Evolutionary conservation across 2,113 vertebrate genomes (phyloP).

Genomic region (Mustelus asterias): DNA sequence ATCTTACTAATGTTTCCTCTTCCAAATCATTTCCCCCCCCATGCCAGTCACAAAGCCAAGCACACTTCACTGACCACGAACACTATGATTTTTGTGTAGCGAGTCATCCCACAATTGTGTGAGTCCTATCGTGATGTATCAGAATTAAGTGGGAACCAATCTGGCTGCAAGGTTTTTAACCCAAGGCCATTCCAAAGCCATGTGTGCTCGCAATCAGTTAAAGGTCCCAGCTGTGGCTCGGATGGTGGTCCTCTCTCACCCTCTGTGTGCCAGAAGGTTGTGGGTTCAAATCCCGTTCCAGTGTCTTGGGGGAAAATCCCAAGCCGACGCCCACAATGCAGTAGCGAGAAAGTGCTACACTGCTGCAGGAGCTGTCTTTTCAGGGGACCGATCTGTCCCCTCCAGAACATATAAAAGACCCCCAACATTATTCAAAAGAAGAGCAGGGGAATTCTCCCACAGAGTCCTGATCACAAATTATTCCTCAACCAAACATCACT

Average conservation of each 20-base stretch:
- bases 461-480: neutral
- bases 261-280: neutral
- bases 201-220: neutral
- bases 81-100: too few species aligned
- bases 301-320: neutral
- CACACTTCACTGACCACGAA: neutral
- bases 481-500: neutral
- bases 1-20: conserved; percentile 17
- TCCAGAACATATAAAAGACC: neutral
- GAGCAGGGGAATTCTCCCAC: neutral
- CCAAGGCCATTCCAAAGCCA: neutral
- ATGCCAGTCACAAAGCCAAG: neutral
- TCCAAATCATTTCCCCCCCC: neutral
- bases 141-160: too few species aligned
- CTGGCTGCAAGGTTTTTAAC: neutral
- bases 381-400: too few species aligned
- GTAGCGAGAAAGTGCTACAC: too few species aligned
- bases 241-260: neutral
- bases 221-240: neutral
- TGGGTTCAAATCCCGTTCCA: neutral
- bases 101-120: neutral
- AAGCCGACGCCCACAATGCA: neutral
- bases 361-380: neutral
- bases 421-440: neutral
- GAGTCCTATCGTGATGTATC: too few species aligned